Evolutionary conservation across 2,888 invertebrate species (phyloP), one percentile per base, ranked within the genome.

Genomic region (Caenorhabditis doughertyi): DNA sequence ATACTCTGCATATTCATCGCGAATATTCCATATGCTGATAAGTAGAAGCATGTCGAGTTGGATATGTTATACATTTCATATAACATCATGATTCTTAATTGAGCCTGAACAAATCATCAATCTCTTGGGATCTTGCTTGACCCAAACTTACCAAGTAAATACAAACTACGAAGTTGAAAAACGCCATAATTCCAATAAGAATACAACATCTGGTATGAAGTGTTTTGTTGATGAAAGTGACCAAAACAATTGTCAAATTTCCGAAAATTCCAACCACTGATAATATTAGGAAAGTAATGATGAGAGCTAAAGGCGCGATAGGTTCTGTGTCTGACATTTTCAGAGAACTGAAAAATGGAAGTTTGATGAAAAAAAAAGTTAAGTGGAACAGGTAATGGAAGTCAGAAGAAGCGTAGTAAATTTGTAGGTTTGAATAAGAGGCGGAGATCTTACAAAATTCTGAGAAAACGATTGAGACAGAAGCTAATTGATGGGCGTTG

Each of bases 1-100:
- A 71, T 64, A 35, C 85, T 79, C 49, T 85, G 87, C 64, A 84
- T 74, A 47, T 85, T 85, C 39, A 87, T 58, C n/a, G 84, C 80
- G 42, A 85, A 84, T 8, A 87, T 73, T 27, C 87, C 87, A 65
- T 83, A 82, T 3, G 73, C 53, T 4, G 84, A 84, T 11, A 51
- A 35, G 4, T 77, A 60, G 44, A 84, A 87, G 49, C 85, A 87
- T 13, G 51, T 35, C 8, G 68, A n/a, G 56, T 83, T 84, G 0
- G 74, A 51, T 9, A 87, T 76, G 29, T 76, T 25, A 53, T 81
- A 85, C 67, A 72, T 60, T 44, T 79, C 62, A n/a, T 73, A 32
- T 2, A 84, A 23, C 81, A 84, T 83, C 47, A 83, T 47, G 3
- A 87, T 49, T 16, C 87, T 77, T 9, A 87, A 64, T 42, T 85